Evolutionary conservation across 2,113 vertebrate species (phyloP).

Genomic region (Bombycilla garrulus): DNA sequence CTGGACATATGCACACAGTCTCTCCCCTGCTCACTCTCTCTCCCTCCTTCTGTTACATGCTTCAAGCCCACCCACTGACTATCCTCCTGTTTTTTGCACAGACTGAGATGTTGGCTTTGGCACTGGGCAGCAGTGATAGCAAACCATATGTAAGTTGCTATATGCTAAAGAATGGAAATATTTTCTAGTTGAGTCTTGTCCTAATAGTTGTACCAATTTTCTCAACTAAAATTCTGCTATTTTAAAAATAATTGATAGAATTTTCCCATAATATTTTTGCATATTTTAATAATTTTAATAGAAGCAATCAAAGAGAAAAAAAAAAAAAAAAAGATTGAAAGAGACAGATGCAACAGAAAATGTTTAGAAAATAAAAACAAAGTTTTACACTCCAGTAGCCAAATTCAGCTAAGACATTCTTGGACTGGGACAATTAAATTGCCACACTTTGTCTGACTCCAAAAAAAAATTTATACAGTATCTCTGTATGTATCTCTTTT

Average conservation of each 20-base stretch:
- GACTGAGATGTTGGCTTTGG: slow-evolving; percentile 1
- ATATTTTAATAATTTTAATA: background rate
- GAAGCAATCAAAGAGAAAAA: background rate
- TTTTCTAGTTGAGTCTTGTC: background rate
- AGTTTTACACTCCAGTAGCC: background rate
- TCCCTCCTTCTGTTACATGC: background rate
- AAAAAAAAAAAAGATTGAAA: background rate
- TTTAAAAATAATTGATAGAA: background rate
- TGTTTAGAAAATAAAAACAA: background rate
- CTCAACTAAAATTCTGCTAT: background rate
- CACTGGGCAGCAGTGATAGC: background rate
- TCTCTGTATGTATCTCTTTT: background rate
- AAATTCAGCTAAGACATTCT: background rate
- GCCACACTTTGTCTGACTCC: background rate
- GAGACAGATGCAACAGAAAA: background rate
- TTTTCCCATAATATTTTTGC: background rate
- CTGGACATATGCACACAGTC: background rate
- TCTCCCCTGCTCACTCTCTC: background rate
- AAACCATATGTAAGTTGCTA: background rate
- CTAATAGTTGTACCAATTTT: background rate
- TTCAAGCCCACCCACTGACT: background rate
- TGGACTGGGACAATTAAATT: background rate
- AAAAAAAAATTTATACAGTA: background rate
- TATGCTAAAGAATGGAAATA: background rate
- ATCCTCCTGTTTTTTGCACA: background rate